phyloP scores from a whole-genome alignment of 1,140 invertebrate species.

The Battus philenor region DNA sequence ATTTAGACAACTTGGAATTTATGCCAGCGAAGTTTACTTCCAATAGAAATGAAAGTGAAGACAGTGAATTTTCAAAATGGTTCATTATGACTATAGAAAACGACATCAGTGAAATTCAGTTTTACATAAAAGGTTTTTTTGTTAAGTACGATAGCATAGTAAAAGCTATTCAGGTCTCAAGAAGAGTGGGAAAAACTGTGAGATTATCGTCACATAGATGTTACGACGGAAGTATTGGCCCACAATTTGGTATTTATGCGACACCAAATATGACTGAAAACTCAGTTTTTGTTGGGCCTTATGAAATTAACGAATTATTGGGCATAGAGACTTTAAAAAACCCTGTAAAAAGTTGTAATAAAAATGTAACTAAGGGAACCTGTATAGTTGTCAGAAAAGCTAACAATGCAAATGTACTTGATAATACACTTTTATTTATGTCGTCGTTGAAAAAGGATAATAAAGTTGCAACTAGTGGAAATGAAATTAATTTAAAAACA shows the following conservation, averaged over 20 bases:
- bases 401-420: constrained; percentile 54
- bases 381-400: constrained; percentile 61
- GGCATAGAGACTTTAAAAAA: constrained; percentile 57
- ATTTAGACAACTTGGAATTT: constrained; percentile 7
- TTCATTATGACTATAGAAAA: constrained; percentile 65
- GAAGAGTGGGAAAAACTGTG: constrained; percentile 53
- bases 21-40: neutral
- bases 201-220: constrained; percentile 52
- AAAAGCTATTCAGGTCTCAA: constrained; percentile 51
- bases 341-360: constrained; percentile 12
- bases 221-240: constrained; percentile 22
- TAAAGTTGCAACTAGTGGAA: constrained; percentile 26
- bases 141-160: constrained; percentile 58
- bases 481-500: constrained; percentile 2
- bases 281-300: constrained; percentile 62
- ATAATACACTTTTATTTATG: constrained; percentile 58
- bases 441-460: constrained; percentile 23
- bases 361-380: constrained; percentile 42
- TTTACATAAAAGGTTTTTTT: constrained; percentile 59
- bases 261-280: constrained; percentile 43
- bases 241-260: constrained; percentile 65
- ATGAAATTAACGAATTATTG: constrained; percentile 51
- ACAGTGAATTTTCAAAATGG: constrained; percentile 50
- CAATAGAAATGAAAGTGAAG: constrained; percentile 8
- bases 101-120: constrained; percentile 61